Evolutionary conservation across 1,140 invertebrate species (phyloP).

Genomic region (Oppia nitens): DNA sequence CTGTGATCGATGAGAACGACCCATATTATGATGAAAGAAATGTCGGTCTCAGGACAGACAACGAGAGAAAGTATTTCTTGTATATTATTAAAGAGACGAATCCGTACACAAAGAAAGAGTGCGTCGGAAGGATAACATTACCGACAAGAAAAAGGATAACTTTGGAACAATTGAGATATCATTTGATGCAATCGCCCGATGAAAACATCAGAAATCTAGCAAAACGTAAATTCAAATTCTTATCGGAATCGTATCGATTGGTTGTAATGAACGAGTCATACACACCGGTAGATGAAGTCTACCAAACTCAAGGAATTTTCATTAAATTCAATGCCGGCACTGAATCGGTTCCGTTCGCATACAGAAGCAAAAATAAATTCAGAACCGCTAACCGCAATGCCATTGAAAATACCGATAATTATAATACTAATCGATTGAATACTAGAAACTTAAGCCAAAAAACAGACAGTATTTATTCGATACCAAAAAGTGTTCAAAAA

Average conservation of each 20-base stretch:
- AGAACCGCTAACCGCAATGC: neutral
- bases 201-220: neutral
- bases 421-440: neutral
- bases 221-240: conserved; percentile 7
- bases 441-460: neutral
- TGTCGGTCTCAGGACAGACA: neutral
- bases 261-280: conserved; percentile 8
- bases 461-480: neutral
- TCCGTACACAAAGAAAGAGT: conserved; percentile 9
- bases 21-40: neutral
- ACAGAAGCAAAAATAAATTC: neutral
- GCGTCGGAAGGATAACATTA: conserved; percentile 10
- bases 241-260: conserved; percentile 16
- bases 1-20: neutral
- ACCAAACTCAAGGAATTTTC: conserved; percentile 17
- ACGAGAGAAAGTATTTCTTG: conserved; percentile 15
- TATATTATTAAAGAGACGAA: conserved; percentile 13
- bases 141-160: conserved; percentile 6
- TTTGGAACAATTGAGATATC: conserved; percentile 13
- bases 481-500: neutral
- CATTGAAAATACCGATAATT: neutral
- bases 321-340: conserved; percentile 3
- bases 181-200: conserved; percentile 13
- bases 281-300: conserved; percentile 15
- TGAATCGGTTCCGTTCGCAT: neutral